These are phyloP conservation scores for Pseudochirops corinnae DNA, from an alignment of 2,797 vertebrate species.

Conservation along the genomic window DNA sequence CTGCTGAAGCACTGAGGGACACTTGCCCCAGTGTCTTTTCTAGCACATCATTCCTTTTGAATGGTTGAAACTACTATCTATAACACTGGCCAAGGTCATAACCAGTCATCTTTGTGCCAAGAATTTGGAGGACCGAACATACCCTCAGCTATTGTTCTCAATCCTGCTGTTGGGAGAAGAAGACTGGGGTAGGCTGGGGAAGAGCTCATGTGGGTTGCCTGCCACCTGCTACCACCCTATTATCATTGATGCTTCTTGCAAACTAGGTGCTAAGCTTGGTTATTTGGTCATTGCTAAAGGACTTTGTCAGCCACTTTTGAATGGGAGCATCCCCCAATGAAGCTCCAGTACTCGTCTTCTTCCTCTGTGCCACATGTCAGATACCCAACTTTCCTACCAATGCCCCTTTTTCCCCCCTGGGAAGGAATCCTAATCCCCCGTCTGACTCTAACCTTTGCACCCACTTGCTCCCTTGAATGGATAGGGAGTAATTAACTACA, in stretches of 20 bases:
- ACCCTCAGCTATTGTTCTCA: background rate
- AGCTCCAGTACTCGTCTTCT: background rate
- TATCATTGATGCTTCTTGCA: background rate
- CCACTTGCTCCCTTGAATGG: background rate
- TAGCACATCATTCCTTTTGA: background rate
- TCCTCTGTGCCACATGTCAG: background rate
- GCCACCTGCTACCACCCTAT: background rate
- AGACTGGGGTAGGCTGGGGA: background rate
- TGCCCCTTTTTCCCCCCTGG: background rate
- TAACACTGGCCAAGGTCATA: background rate
- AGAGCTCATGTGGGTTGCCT: background rate
- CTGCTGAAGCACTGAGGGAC: too few species aligned
- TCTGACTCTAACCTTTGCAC: background rate
- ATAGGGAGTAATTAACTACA: background rate
- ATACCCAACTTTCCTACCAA: background rate
- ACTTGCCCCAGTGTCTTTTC: background rate
- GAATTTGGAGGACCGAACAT: background rate
- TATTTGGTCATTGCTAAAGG: background rate
- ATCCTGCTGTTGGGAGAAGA: background rate
- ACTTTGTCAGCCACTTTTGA: background rate
- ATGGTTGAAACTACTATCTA: background rate
- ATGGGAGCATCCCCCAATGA: background rate
- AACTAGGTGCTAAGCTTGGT: background rate
- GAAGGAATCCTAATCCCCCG: background rate
- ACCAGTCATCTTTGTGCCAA: background rate